Evolutionary conservation across 2,797 vertebrate genomes (phyloP).

Genomic region (Cryptoprocta ferox): DNA sequence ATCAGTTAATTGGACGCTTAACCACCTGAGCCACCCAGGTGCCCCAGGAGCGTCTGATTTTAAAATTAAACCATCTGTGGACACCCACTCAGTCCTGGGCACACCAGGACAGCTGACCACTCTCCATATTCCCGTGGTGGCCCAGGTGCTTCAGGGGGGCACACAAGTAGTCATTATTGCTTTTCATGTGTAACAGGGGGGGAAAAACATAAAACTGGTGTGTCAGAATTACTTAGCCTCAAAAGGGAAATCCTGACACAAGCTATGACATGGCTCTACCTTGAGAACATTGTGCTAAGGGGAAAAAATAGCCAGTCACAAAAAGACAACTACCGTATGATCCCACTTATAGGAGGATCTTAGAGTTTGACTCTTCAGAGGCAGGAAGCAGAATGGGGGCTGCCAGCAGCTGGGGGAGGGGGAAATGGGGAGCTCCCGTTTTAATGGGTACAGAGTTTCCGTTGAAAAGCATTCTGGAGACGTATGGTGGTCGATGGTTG

Average conservation of each 20-base stretch:
- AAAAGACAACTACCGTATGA: background rate
- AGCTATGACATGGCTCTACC: background rate
- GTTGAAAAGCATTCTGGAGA: background rate
- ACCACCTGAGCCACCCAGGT: no score
- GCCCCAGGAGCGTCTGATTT: background rate
- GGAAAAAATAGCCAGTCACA: background rate
- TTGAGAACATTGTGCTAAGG: background rate
- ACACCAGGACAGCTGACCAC: background rate
- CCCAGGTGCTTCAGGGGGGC: background rate
- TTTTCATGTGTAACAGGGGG: background rate
- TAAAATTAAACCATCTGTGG: background rate
- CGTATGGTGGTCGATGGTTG: rapidly evolving
- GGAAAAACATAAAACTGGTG: background rate
- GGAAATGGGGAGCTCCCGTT: rapidly evolving
- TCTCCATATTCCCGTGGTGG: no score
- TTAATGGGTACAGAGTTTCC: background rate
- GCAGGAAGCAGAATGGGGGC: background rate
- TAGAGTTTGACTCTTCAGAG: background rate
- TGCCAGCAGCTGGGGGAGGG: background rate
- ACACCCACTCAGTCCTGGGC: background rate
- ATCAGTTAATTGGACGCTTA: no score
- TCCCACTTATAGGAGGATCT: background rate
- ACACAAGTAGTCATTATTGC: background rate
- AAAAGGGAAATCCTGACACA: background rate
- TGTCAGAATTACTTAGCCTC: background rate